Conservation (phyloP, 2,888 invertebrate species). For the Graphium colonna region DNA sequence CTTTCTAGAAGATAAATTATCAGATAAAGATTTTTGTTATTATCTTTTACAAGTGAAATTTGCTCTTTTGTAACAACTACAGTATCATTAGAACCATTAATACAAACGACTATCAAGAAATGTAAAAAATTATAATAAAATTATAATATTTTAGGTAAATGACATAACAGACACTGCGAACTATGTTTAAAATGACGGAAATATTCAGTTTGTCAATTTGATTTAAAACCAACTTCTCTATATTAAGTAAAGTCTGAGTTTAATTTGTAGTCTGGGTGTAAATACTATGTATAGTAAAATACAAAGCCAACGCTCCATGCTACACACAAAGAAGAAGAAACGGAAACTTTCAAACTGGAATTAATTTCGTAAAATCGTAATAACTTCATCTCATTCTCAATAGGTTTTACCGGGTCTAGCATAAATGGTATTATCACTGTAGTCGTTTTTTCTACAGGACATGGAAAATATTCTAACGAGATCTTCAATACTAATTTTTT, state of each 20-base stretch:
- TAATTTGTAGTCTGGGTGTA: constrained; percentile 28
- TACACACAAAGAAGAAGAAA: constrained; percentile 34
- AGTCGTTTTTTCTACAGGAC: constrained; percentile 59
- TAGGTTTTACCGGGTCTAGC: constrained; percentile 64
- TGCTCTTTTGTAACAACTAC: background rate
- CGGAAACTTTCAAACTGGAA: constrained; percentile 35
- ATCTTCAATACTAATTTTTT: constrained; percentile 65
- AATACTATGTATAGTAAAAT: constrained; percentile 62
- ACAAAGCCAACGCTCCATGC: constrained; percentile 55
- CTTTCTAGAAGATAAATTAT: background rate
- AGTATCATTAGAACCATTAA: background rate
- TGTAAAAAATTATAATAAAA: background rate
- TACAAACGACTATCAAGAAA: background rate
- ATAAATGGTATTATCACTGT: constrained; percentile 58
- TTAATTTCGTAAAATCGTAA: constrained; percentile 64
- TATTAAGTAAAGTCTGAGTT: constrained; percentile 15
- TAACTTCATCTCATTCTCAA: constrained; percentile 74
- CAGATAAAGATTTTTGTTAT: constrained; percentile 3
- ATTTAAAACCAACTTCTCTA: background rate
- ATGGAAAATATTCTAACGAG: constrained; percentile 61
- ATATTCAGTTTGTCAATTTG: background rate
- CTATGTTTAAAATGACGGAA: constrained; percentile 6
- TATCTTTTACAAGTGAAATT: background rate
- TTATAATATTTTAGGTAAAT: background rate
- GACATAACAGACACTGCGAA: background rate